Conservation (phyloP, 2,888 invertebrate genomes). For the Sminthurinus aureus region DNA sequence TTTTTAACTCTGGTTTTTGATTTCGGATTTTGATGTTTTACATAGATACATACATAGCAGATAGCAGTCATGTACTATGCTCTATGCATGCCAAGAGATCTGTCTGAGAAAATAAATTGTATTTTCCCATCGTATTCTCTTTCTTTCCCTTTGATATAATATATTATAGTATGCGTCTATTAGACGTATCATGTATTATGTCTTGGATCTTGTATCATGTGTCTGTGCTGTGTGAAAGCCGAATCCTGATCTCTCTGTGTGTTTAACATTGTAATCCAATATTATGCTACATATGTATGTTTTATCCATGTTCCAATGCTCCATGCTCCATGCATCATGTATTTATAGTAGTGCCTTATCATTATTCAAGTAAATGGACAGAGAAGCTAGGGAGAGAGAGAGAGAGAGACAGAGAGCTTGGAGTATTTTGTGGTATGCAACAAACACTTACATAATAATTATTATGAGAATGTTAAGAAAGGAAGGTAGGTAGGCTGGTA, state of each 20-base stretch:
- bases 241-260: not conserved
- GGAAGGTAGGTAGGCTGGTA: not conserved
- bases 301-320: too few species aligned
- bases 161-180: not conserved
- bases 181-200: not conserved
- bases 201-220: not conserved
- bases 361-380: not conserved
- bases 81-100: constrained; percentile 24
- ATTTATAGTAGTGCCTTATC: not conserved
- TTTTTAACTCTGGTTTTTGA: too few species aligned
- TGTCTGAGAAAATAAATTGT: constrained; percentile 36
- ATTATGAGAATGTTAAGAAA: not conserved
- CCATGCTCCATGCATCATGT: too few species aligned
- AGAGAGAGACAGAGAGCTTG: not conserved
- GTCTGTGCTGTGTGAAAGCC: too few species aligned
- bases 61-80: not conserved
- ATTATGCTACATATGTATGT: not conserved
- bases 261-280: not conserved
- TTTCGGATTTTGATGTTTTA: not conserved
- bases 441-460: constrained; percentile 9
- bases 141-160: not conserved
- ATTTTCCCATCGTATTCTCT: constrained; percentile 21
- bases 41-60: not conserved
- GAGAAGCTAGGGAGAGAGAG: not conserved
- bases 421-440: too few species aligned